Conservation (phyloP, 2,888 invertebrate species). For the Parthenolecanium corni region DNA sequence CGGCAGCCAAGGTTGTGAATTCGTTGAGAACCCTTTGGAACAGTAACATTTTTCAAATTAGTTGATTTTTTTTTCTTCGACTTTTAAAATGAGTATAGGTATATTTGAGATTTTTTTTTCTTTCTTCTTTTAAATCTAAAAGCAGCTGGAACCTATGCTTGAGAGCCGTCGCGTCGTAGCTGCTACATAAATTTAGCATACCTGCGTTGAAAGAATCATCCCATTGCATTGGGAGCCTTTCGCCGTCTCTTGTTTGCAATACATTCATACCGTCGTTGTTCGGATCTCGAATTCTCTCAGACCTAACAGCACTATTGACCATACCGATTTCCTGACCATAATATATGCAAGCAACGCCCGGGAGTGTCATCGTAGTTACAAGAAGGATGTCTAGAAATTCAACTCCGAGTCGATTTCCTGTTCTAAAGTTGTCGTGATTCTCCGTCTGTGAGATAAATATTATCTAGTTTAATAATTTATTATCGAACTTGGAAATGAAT, state of each 20-base stretch:
- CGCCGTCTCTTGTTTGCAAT: constrained; percentile 56
- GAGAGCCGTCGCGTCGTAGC: not conserved
- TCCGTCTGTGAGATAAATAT: constrained; percentile 48
- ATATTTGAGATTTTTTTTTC: constrained; percentile 25
- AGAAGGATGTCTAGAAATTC: constrained; percentile 56
- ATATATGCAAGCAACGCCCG: too few species aligned
- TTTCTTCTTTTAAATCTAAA: too few species aligned
- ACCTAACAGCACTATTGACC: constrained; percentile 43
- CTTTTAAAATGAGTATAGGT: not conserved
- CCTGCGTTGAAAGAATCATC: constrained; percentile 49
- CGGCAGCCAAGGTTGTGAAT: constrained; percentile 23
- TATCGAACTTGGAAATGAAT: not conserved
- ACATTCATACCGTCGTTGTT: not conserved
- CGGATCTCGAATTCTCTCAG: constrained; percentile 51
- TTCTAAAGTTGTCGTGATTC: constrained; percentile 55
- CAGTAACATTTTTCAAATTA: too few species aligned
- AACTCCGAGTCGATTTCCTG: constrained; percentile 44
- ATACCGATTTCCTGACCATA: constrained; percentile 44
- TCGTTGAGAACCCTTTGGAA: constrained; percentile 22
- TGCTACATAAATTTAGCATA: constrained; percentile 30
- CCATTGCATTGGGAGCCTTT: constrained; percentile 75
- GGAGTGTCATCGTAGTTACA: constrained; percentile 55
- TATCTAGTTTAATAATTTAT: not conserved
- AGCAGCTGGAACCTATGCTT: too few species aligned
- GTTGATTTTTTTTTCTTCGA: not conserved